Base-by-base conservation (phyloP, 2,113 vertebrate species). In the Neotoma lepida region DNA sequence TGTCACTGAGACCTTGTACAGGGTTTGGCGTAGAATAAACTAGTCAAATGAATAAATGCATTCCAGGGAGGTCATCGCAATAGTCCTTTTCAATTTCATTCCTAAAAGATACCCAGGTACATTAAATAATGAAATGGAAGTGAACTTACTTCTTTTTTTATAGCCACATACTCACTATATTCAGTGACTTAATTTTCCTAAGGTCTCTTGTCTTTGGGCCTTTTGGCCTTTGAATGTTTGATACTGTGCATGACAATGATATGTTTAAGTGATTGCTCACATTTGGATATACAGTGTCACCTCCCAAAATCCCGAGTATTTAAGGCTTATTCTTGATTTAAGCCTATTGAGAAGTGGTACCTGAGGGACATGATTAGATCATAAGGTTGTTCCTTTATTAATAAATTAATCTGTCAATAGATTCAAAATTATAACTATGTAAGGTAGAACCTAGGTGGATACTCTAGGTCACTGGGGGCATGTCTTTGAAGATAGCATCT, bases 101-200 rank as follows among this genome's bases (percentile, higher is more conserved):
- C 46, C 2, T 77, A 4, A 71, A 89, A 89, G 35, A 66, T 66
- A 13, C 63, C 49, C 24, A 76, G 8, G 8, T n/a, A 44, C 41
- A 61, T 35, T 85, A 78, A n/a, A 51, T 28, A 88, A 76, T 70
- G 58, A 86, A 85, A 76, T 41, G 86, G 14, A 91, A 95, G 12
- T 64, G 9, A 5, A 93, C 46, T 71, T 26, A 51, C 74, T 93
- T 73, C 20, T 88, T 91, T 96, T 15, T 35, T 93, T 51, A 86
- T 44, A 89, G 14, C 18, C 49, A 88, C 80, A 86, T 86, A 80
- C 68, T 86, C 4, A n/a, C n/a, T 15, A n/a, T 63, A 86, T 2
- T 63, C 81, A 41, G 28, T n/a, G 7, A 71, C 35, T 56, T 70
- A 30, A 89, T 94, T 90, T 90, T 71, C 33, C 61, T 84, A 51